phyloP scores from a whole-genome alignment of 2,113 vertebrate species.

The Myiopsitta monachus region DNA sequence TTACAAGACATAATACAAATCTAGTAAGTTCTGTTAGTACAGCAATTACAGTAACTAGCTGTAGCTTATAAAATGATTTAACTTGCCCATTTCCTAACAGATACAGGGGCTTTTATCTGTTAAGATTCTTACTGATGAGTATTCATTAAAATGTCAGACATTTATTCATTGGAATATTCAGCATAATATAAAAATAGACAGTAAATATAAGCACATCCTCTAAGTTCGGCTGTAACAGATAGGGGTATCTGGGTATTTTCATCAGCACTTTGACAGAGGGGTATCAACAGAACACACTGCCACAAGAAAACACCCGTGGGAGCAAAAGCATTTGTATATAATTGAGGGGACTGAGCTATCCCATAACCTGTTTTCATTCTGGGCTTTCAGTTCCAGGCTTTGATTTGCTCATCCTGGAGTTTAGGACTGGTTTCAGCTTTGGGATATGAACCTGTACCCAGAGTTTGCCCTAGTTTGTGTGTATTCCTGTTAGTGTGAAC shows the following conservation, averaged over 20 bases:
- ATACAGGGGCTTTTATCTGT: background rate
- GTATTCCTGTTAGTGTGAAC: background rate
- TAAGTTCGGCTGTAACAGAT: constrained; percentile 1
- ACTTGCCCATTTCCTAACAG: background rate
- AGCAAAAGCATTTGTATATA: background rate
- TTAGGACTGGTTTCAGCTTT: background rate
- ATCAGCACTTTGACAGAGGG: background rate
- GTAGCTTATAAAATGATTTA: constrained; percentile 14
- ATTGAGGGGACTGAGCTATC: background rate
- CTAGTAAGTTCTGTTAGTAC: constrained; percentile 39
- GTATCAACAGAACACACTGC: background rate
- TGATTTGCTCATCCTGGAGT: background rate
- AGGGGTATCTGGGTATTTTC: background rate
- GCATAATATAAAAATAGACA: constrained; percentile 60
- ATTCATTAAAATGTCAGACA: constrained; percentile 41
- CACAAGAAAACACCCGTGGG: background rate
- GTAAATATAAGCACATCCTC: constrained; percentile 47
- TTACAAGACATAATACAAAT: constrained; percentile 57
- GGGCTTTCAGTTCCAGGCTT: background rate
- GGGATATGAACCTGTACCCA: background rate
- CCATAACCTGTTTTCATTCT: background rate
- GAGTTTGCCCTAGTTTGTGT: background rate
- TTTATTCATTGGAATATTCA: constrained; percentile 33
- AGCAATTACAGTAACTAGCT: constrained; percentile 30
- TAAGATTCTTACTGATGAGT: background rate